A percentile compares a stretch with the other conserved stretches of the same genome.
phyloP scores from a whole-genome alignment of 64 coral and sea anemone species.

The Stichodactyla mertensii region DNA sequence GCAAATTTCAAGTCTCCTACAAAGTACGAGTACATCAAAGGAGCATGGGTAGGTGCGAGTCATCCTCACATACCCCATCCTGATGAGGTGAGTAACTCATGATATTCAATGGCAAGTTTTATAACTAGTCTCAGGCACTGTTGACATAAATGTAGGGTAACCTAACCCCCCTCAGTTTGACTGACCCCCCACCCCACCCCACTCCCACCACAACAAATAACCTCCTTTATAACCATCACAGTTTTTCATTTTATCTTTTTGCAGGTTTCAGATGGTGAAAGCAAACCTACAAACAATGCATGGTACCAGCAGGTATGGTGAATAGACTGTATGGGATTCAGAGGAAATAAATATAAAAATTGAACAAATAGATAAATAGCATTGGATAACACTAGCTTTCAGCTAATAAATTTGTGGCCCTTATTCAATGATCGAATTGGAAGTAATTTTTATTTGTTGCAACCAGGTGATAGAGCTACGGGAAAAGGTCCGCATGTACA shows the following conservation, averaged over 20 bases:
- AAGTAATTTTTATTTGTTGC: background rate
- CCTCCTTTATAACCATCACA: background rate
- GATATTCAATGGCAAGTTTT: background rate
- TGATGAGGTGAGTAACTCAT: constrained; percentile 39
- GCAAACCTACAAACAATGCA: background rate
- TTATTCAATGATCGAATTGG: too few relatives aligned
- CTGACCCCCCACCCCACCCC: background rate
- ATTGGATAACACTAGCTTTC: too few relatives aligned
- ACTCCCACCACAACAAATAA: too few relatives aligned
- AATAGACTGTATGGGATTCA: background rate
- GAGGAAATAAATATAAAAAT: too few relatives aligned
- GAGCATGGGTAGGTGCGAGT: constrained; percentile 44
- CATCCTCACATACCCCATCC: constrained; percentile 39
- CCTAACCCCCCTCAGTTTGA: too few relatives aligned
- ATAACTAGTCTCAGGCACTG: background rate
- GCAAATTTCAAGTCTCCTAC: constrained; percentile 54
- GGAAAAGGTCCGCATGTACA: constrained; percentile 59
- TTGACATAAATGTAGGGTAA: too few relatives aligned
- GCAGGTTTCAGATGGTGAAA: background rate
- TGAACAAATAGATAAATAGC: too few relatives aligned
- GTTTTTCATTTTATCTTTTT: background rate
- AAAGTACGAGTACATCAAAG: constrained; percentile 27
- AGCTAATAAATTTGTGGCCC: too few relatives aligned
- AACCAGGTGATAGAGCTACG: constrained; percentile 65
- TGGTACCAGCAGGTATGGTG: constrained; percentile 10